Evolutionary conservation across 1,140 invertebrate genomes (phyloP).

Genomic region (Lordiphosa collinella): DNA sequence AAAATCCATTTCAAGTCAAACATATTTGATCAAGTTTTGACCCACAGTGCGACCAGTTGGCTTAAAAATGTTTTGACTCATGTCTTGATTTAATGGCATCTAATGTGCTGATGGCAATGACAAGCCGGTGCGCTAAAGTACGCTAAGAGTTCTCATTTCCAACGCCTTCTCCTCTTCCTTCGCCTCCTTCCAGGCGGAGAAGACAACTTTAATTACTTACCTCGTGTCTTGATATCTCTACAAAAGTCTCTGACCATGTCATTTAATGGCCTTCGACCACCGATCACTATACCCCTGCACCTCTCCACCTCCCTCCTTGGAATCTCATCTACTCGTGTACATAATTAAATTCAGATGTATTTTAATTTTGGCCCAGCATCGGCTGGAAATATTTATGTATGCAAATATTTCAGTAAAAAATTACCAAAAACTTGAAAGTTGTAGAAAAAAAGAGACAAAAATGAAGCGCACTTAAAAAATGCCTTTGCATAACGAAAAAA

Average conservation of each 20-base stretch:
- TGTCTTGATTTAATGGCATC: too few species aligned
- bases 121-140: too few species aligned
- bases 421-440: slow-evolving; percentile 19
- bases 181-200: too few species aligned
- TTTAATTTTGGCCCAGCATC: slow-evolving; percentile 19
- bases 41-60: too few species aligned
- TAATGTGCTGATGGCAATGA: too few species aligned
- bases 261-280: too few species aligned
- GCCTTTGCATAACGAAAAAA: slow-evolving; percentile 65
- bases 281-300: background rate
- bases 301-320: background rate
- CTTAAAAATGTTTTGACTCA: too few species aligned
- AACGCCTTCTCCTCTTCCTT: too few species aligned
- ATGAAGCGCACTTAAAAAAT: slow-evolving; percentile 58
- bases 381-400: slow-evolving; percentile 11
- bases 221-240: slow-evolving; percentile 37
- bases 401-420: slow-evolving; percentile 26
- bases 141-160: too few species aligned
- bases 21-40: too few species aligned
- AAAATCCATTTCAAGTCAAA: too few species aligned
- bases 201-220: background rate
- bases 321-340: background rate
- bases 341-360: slow-evolving; percentile 1
- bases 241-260: slow-evolving; percentile 3
- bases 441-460: slow-evolving; percentile 19